Evolutionary conservation across 2,888 invertebrate species (phyloP).

Genomic region (Rhagium mordax): DNA sequence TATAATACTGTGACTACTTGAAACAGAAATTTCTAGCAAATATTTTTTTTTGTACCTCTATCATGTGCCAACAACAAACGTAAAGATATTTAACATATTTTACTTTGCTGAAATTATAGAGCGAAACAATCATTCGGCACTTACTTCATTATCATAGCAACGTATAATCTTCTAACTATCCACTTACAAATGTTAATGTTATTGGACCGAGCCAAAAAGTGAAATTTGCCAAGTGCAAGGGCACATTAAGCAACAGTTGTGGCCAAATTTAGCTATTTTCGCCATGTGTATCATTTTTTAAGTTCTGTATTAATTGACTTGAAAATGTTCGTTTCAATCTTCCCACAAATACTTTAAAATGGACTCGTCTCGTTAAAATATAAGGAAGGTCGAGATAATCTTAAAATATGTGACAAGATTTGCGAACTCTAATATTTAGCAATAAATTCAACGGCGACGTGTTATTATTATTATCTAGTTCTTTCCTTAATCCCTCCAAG

Average conservation of each 20-base stretch:
- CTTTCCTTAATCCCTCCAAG: too few species aligned
- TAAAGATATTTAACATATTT: background rate
- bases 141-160: background rate
- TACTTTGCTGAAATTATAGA: background rate
- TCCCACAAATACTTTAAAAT: constrained; percentile 3
- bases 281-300: constrained; percentile 19
- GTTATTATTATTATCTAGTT: too few species aligned
- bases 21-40: background rate
- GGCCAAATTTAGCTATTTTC: constrained; percentile 35
- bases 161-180: background rate
- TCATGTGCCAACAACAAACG: background rate
- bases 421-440: too few species aligned
- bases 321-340: background rate
- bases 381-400: background rate
- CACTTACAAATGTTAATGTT: background rate
- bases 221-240: constrained; percentile 48
- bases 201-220: constrained; percentile 33
- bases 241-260: constrained; percentile 32
- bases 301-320: background rate
- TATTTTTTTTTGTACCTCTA: background rate
- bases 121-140: background rate
- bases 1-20: background rate
- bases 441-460: too few species aligned
- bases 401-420: background rate
- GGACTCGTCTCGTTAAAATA: background rate